These are phyloP conservation scores for Oreocharis arfaki DNA, from an alignment of 2,113 vertebrate genomes.

Conservation along the genomic window DNA sequence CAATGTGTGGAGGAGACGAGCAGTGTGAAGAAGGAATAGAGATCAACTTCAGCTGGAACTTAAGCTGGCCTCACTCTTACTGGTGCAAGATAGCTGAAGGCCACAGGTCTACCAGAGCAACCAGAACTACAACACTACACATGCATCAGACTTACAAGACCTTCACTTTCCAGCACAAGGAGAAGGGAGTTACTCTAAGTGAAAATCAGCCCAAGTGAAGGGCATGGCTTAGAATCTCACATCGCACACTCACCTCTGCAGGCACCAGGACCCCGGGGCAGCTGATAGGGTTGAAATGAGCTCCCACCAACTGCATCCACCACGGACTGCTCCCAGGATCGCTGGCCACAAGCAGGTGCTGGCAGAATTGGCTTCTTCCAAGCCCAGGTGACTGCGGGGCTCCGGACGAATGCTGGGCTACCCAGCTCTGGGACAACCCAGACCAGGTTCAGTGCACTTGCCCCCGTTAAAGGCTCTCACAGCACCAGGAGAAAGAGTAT, in stretches of 20 bases:
- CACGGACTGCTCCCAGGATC: fast-evolving
- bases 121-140: neutral
- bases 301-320: neutral
- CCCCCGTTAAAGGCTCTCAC: neutral
- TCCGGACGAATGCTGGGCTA: fast-evolving
- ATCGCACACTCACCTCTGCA: neutral
- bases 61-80: neutral
- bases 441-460: fast-evolving
- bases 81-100: neutral
- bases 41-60: neutral
- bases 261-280: neutral
- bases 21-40: neutral
- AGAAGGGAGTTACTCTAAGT: neutral
- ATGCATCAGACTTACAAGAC: neutral
- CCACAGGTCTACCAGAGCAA: neutral
- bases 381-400: fast-evolving
- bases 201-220: neutral
- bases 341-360: fast-evolving
- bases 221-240: neutral
- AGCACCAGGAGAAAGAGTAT: neutral
- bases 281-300: neutral
- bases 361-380: neutral
- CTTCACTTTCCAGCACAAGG: neutral
- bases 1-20: neutral
- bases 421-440: neutral